A percentile compares a stretch with the other conserved stretches of the same genome.
phyloP scores from a whole-genome alignment of 2,797 vertebrate genomes.

The Cossypha polioptera region DNA sequence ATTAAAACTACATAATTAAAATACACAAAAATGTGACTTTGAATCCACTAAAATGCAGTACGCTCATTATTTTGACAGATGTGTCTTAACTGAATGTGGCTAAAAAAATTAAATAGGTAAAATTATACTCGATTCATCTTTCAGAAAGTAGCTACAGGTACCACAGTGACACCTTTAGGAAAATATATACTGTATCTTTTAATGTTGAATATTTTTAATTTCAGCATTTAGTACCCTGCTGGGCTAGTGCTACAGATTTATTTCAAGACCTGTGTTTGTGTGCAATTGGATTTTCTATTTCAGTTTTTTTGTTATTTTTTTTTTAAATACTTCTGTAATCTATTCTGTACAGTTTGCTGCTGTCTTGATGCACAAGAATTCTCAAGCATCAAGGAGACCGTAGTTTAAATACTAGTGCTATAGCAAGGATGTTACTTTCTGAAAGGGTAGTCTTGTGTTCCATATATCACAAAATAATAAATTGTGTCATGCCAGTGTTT shows the following conservation, averaged over 20 bases:
- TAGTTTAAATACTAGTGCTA: neutral
- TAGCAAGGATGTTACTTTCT: constrained; percentile 38
- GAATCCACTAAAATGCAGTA: constrained; percentile 9
- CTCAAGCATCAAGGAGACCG: neutral
- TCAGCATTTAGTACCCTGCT: constrained; percentile 8
- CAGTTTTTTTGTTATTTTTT: neutral
- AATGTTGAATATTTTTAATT: constrained; percentile 39
- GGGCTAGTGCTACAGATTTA: neutral
- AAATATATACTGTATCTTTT: constrained; percentile 59
- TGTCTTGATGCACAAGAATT: constrained; percentile 14
- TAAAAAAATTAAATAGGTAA: constrained; percentile 48
- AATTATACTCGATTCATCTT: constrained; percentile 30
- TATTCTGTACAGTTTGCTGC: neutral
- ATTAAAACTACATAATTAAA: constrained; percentile 61
- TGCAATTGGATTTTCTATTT: neutral
- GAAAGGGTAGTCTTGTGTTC: constrained; percentile 59
- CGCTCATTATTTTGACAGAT: constrained; percentile 63
- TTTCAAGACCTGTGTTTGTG: neutral
- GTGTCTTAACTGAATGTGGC: constrained; percentile 25
- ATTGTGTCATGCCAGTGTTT: constrained; percentile 74
- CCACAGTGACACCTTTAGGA: constrained; percentile 80
- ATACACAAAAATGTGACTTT: constrained; percentile 53
- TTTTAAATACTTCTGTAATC: neutral
- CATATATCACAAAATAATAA: constrained; percentile 78
- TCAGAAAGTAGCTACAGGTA: constrained; percentile 65